Conservation (phyloP, 2,888 invertebrate genomes). For the Drosophila cognata region DNA sequence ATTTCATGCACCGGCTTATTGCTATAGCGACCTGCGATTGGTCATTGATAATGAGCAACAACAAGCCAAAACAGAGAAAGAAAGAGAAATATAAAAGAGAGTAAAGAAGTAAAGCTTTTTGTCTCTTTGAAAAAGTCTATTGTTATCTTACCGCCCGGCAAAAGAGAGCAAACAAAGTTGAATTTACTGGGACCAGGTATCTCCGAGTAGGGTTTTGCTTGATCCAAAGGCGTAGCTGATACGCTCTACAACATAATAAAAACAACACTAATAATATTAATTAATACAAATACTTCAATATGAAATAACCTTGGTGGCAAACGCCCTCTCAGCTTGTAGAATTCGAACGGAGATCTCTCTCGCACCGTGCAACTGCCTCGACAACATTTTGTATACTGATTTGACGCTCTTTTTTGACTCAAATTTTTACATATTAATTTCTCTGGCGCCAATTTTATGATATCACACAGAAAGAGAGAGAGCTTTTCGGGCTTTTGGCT, state of each 20-base stretch:
- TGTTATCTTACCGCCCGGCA: conserved; percentile 76
- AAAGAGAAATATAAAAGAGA: neutral
- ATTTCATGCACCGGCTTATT: conserved; percentile 58
- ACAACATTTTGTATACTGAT: conserved; percentile 70
- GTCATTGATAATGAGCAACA: conserved; percentile 13
- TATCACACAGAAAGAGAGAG: conserved; percentile 12
- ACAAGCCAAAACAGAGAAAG: neutral
- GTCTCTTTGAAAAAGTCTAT: conserved; percentile 21
- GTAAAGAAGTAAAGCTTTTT: conserved; percentile 12
- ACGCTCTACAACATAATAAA: conserved; percentile 21
- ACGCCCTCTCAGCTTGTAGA: conserved; percentile 18
- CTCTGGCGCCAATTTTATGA: conserved; percentile 5
- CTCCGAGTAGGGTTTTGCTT: conserved; percentile 71
- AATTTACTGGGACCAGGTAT: conserved; percentile 78
- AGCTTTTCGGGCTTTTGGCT: conserved; percentile 63
- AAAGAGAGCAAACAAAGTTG: conserved; percentile 61
- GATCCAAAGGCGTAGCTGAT: conserved; percentile 31
- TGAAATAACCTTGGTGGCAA: conserved; percentile 31
- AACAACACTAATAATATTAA: neutral
- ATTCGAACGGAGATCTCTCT: conserved; percentile 31
- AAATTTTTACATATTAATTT: conserved; percentile 25
- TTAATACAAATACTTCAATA: neutral
- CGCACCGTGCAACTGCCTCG: conserved; percentile 30
- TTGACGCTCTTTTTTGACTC: conserved; percentile 4
- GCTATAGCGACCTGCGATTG: conserved; percentile 57